Percentiles rank a stretch among this genome's conserved stretches.
Conservation (phyloP, 2,888 invertebrate species). For the Cryptocephalus primarius region DNA sequence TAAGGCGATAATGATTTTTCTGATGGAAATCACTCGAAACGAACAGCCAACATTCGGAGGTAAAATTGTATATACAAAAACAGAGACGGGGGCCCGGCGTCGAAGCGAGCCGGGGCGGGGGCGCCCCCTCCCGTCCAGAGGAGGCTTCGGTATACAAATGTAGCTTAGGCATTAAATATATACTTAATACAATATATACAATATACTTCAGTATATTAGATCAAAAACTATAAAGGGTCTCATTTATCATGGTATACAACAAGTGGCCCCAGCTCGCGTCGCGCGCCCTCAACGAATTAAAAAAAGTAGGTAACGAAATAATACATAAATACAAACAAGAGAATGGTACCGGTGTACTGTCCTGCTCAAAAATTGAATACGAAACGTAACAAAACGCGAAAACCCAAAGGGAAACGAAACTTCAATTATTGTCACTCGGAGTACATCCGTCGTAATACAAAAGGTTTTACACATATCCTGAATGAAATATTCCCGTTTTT, state of each 20-base stretch:
- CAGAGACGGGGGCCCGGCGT: conserved; percentile 8
- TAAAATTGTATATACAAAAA: conserved; percentile 31
- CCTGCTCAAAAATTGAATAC: neutral
- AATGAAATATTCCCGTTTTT: no score
- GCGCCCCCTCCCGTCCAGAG: conserved; percentile 3
- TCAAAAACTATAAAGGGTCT: conserved; percentile 28
- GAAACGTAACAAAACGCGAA: no score
- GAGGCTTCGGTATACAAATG: conserved; percentile 21
- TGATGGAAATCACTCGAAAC: conserved; percentile 41
- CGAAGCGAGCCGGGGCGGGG: conserved; percentile 7
- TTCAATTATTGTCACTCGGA: no score
- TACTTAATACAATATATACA: conserved; percentile 27
- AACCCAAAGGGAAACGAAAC: no score
- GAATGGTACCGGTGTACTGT: neutral
- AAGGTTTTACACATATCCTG: no score
- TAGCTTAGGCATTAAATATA: conserved; percentile 21
- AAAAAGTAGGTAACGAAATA: conserved; percentile 21
- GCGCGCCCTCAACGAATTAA: conserved; percentile 20
- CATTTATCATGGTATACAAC: conserved; percentile 28
- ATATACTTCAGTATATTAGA: conserved; percentile 26
- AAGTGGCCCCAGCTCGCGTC: conserved; percentile 16
- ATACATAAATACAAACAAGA: conserved; percentile 19
- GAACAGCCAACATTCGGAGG: conserved; percentile 41
- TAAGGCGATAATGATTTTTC: conserved; percentile 47
- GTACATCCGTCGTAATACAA: no score